Conservation (phyloP, 2,888 invertebrate genomes). For the Himalopsyche anomala region DNA sequence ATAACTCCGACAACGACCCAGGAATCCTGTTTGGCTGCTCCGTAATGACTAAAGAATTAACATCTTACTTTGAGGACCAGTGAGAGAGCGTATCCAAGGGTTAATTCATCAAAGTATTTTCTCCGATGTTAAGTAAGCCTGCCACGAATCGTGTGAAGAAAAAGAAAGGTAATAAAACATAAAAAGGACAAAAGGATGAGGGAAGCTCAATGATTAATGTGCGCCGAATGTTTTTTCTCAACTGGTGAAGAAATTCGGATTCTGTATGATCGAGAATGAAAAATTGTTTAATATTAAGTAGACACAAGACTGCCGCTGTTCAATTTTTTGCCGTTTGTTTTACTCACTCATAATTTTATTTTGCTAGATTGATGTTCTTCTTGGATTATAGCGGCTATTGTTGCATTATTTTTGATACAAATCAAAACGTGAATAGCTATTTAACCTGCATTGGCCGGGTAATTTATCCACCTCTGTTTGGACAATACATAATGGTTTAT, state of each 20-base stretch:
- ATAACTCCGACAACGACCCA: too few species aligned
- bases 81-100: background rate
- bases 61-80: background rate
- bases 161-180: conserved; percentile 34
- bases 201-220: background rate
- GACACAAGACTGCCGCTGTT: background rate
- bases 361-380: background rate
- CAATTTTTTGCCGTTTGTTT: conserved; percentile 10
- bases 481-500: conserved; percentile 15
- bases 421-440: background rate
- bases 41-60: too few species aligned
- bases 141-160: conserved; percentile 25
- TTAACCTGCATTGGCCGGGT: conserved; percentile 18
- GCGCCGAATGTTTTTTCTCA: conserved; percentile 2
- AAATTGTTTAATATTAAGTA: conserved; percentile 14
- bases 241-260: conserved; percentile 16
- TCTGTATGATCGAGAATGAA: conserved; percentile 28
- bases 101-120: conserved; percentile 27
- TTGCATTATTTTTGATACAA: too few species aligned
- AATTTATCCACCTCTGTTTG: background rate
- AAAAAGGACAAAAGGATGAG: conserved; percentile 18
- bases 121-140: conserved; percentile 26
- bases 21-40: too few species aligned
- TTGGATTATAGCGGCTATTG: too few species aligned
- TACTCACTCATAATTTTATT: background rate